These are phyloP conservation scores for Lasaia peninsularis DNA, from an alignment of 1,140 invertebrate genomes.

Conservation along the genomic window DNA sequence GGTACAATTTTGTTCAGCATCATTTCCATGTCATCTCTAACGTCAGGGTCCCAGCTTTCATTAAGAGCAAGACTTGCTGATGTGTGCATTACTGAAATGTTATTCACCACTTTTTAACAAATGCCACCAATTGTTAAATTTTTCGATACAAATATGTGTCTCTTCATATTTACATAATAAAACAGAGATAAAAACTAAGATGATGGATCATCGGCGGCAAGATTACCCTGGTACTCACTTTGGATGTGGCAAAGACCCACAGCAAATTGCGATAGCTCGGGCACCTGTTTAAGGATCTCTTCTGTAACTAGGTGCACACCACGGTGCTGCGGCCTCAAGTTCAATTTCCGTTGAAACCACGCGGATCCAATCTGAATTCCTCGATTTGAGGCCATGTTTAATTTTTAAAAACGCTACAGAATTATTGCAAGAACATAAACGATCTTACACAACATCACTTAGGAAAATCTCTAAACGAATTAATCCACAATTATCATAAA, in stretches of 20 bases:
- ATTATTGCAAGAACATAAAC: conserved; percentile 70
- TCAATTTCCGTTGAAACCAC: conserved; percentile 98
- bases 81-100: conserved; percentile 94
- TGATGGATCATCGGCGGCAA: conserved; percentile 55
- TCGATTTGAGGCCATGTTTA: conserved; percentile 90
- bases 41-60: conserved; percentile 98
- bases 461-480: conserved; percentile 71
- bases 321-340: conserved; percentile 94
- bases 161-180: neutral
- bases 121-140: neutral
- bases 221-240: conserved; percentile 84
- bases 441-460: conserved; percentile 77
- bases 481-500: conserved; percentile 77
- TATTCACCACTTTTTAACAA: neutral
- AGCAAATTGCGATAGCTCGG: conserved; percentile 94
- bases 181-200: conserved; percentile 22
- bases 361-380: conserved; percentile 95
- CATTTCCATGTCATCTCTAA: conserved; percentile 98
- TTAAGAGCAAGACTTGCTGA: conserved; percentile 97
- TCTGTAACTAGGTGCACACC: conserved; percentile 97
- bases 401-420: conserved; percentile 76
- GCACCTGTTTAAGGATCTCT: conserved; percentile 94
- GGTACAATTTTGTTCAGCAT: conserved; percentile 99
- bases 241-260: conserved; percentile 97
- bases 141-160: neutral